Conservation (phyloP, 2,888 invertebrate species). For the Vandiemenella viatica region DNA sequence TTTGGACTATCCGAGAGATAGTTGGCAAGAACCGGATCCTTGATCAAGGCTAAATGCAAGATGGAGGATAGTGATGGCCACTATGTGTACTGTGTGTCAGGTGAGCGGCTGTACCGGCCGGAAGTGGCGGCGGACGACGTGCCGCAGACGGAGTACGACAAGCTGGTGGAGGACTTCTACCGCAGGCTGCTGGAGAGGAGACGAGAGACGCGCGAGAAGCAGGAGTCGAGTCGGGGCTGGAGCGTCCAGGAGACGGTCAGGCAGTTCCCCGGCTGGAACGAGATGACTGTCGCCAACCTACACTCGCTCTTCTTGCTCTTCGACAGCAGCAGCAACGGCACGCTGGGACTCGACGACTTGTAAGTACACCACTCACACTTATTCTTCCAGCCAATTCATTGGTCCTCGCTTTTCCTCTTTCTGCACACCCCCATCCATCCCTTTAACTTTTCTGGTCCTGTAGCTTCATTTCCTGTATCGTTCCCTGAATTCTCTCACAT, state of each 20-base stretch:
- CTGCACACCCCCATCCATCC: too few relatives aligned
- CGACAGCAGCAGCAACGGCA: slow-evolving; percentile 40
- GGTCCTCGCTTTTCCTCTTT: too few relatives aligned
- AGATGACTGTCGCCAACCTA: slow-evolving; percentile 39
- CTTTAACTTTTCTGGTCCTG: too few relatives aligned
- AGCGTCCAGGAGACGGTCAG: slow-evolving; percentile 36
- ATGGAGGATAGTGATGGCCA: too few relatives aligned
- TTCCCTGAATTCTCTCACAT: too few relatives aligned
- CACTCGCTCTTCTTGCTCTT: slow-evolving; percentile 40
- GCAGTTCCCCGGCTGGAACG: slow-evolving; percentile 41
- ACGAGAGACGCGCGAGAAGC: slow-evolving; percentile 36
- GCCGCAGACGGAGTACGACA: slow-evolving; percentile 11
- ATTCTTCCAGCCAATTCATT: too few relatives aligned
- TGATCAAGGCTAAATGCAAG: background rate
- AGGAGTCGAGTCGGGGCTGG: slow-evolving; percentile 38
- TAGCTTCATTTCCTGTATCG: too few relatives aligned
- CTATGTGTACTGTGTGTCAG: background rate
- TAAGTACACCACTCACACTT: too few relatives aligned
- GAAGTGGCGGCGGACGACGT: slow-evolving; percentile 19
- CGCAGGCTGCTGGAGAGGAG: slow-evolving; percentile 35
- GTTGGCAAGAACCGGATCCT: background rate
- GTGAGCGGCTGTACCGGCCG: slow-evolving; percentile 21
- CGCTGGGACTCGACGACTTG: slow-evolving; percentile 41
- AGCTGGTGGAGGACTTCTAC: slow-evolving; percentile 37
- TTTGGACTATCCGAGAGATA: too few relatives aligned